phyloP scores from a whole-genome alignment of 2,888 invertebrate species.

The Tetramorium bicarinatum region DNA sequence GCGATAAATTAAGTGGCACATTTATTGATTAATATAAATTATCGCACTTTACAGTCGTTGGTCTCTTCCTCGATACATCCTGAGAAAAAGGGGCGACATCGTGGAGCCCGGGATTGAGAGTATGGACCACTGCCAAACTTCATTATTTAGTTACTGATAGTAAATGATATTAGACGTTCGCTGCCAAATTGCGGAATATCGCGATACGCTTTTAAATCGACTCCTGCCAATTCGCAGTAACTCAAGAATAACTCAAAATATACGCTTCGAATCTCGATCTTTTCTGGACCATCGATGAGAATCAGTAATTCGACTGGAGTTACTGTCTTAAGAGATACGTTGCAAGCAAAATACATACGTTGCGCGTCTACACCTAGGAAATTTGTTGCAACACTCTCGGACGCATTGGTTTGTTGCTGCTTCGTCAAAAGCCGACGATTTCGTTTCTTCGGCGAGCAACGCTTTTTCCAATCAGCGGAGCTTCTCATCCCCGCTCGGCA shows the following conservation, averaged over 20 bases:
- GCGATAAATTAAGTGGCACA: not conserved
- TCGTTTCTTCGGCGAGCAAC: not conserved
- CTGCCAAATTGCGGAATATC: not conserved
- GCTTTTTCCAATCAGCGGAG: constrained; percentile 33
- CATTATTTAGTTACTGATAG: constrained; percentile 14
- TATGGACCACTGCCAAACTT: constrained; percentile 15
- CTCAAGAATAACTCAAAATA: not conserved
- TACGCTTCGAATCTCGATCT: not conserved
- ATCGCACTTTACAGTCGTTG: not conserved
- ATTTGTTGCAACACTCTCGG: not conserved
- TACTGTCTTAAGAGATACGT: not conserved
- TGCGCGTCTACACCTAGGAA: not conserved
- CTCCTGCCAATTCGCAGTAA: not conserved
- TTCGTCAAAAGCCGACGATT: not conserved
- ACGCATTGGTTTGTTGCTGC: not conserved
- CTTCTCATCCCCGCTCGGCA: not conserved
- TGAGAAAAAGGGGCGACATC: not conserved
- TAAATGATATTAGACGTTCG: constrained; percentile 5
- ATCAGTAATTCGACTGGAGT: not conserved
- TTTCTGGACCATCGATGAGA: not conserved
- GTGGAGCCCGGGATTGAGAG: not conserved
- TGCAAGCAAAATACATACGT: constrained; percentile 1
- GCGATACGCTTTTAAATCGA: not conserved
- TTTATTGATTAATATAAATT: constrained; percentile 11
- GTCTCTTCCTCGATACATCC: not conserved